Evolutionary conservation across 2,888 invertebrate species (phyloP).

Genomic region (Osmoderma eremita): DNA sequence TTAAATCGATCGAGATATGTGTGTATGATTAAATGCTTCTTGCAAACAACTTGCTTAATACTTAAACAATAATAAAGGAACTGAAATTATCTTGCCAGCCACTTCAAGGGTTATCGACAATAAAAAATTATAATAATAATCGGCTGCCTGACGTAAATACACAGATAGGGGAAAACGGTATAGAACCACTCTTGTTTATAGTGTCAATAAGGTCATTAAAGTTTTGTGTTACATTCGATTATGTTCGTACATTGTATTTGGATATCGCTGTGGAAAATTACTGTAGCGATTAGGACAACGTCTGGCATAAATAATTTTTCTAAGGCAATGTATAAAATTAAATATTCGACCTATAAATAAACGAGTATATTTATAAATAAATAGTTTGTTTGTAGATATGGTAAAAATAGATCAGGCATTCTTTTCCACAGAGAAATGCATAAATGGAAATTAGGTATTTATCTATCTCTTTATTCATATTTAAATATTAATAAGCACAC

Average conservation of each 20-base stretch:
- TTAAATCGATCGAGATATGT: slow-evolving; percentile 28
- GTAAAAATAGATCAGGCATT: too few species aligned
- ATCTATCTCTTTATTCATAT: too few species aligned
- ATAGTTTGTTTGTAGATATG: too few species aligned
- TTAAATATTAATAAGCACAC: too few species aligned
- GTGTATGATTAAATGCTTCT: slow-evolving; percentile 26
- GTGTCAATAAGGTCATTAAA: slow-evolving; percentile 31
- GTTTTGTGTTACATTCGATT: slow-evolving; percentile 29
- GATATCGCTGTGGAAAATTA: slow-evolving; percentile 14
- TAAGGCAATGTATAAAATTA: too few species aligned
- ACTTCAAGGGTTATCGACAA: slow-evolving; percentile 44
- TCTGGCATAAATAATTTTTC: too few species aligned
- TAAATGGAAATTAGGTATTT: too few species aligned
- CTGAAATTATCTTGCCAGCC: slow-evolving; percentile 28
- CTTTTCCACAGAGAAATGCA: too few species aligned
- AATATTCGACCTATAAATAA: too few species aligned
- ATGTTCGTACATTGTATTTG: slow-evolving; percentile 10
- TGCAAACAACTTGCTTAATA: slow-evolving; percentile 40
- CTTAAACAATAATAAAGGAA: slow-evolving; percentile 43
- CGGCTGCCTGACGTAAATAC: slow-evolving; percentile 36
- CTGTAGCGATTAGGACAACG: not conserved
- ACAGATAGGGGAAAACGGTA: slow-evolving; percentile 18
- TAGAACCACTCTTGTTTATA: slow-evolving; percentile 21
- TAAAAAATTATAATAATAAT: slow-evolving; percentile 38
- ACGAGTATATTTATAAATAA: too few species aligned